Conservation (phyloP, 2,888 invertebrate genomes). For the Tiliacea citrago region DNA sequence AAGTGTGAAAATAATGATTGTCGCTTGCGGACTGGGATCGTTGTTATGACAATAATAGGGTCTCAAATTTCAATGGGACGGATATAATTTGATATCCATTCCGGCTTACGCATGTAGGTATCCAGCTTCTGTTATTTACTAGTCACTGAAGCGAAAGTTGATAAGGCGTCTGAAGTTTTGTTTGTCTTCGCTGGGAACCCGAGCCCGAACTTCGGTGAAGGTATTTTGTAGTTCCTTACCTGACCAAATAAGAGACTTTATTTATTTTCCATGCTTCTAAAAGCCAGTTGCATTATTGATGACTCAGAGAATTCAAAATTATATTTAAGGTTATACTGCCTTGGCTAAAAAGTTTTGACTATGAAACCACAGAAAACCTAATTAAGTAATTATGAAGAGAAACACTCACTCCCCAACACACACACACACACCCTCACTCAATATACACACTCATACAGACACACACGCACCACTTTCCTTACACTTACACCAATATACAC, state of each 20-base stretch:
- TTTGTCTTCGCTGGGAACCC: conserved; percentile 43
- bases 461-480: too few relatives aligned
- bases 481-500: too few relatives aligned
- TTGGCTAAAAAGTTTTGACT: too few relatives aligned
- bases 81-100: conserved; percentile 55
- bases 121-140: conserved; percentile 55
- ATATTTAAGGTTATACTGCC: too few relatives aligned
- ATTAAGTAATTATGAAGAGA: too few relatives aligned
- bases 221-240: conserved; percentile 53
- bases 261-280: conserved; percentile 30
- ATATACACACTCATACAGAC: too few relatives aligned
- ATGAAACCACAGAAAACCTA: too few relatives aligned
- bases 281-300: conserved; percentile 25
- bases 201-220: conserved; percentile 32
- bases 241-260: conserved; percentile 37
- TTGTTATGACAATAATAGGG: conserved; percentile 70
- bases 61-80: conserved; percentile 68
- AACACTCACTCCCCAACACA: too few relatives aligned
- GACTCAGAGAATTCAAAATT: too few relatives aligned
- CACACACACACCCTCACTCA: too few relatives aligned
- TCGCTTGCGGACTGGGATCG: conserved; percentile 67
- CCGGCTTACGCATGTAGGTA: conserved; percentile 46
- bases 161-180: conserved; percentile 58
- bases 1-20: conserved; percentile 81
- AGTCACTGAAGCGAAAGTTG: conserved; percentile 64